Evolutionary conservation across 2,888 invertebrate genomes (phyloP).

Genomic region (Cephalotes varians): DNA sequence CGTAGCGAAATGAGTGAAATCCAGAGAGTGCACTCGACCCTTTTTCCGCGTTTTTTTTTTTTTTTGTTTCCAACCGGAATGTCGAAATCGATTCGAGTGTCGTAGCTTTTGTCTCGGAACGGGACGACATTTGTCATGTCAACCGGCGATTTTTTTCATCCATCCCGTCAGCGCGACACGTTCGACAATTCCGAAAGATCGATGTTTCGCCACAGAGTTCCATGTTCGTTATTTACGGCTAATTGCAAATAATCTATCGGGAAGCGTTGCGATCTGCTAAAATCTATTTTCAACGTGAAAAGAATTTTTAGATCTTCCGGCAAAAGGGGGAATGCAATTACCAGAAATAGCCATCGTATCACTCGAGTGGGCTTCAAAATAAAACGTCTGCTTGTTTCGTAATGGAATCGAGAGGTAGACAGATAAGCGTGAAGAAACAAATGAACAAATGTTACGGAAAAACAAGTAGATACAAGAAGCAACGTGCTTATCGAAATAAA

Average conservation of each 20-base stretch:
- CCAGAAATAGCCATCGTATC: background rate
- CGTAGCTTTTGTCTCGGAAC: slow-evolving; percentile 42
- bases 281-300: background rate
- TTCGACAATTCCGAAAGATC: background rate
- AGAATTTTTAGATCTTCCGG: background rate
- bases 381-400: slow-evolving; percentile 13
- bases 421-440: background rate
- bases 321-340: background rate
- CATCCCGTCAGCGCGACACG: background rate
- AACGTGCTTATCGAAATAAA: slow-evolving; percentile 49
- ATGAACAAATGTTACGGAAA: slow-evolving; percentile 11
- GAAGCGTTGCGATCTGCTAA: background rate
- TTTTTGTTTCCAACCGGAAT: background rate
- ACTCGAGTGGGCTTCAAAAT: background rate
- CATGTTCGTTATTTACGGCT: background rate
- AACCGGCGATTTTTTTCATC: slow-evolving; percentile 23
- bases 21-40: background rate
- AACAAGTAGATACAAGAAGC: background rate
- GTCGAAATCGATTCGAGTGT: slow-evolving; percentile 30
- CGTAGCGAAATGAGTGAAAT: slow-evolving; percentile 15
- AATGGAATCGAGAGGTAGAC: slow-evolving; percentile 20
- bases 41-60: background rate
- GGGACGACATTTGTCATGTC: slow-evolving; percentile 42
- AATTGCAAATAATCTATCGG: background rate
- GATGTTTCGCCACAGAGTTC: background rate